Percentiles rank a stretch among this genome's conserved stretches.
Evolutionary conservation across 2,797 vertebrate species (phyloP).

Genomic region (Carduelis carduelis): DNA sequence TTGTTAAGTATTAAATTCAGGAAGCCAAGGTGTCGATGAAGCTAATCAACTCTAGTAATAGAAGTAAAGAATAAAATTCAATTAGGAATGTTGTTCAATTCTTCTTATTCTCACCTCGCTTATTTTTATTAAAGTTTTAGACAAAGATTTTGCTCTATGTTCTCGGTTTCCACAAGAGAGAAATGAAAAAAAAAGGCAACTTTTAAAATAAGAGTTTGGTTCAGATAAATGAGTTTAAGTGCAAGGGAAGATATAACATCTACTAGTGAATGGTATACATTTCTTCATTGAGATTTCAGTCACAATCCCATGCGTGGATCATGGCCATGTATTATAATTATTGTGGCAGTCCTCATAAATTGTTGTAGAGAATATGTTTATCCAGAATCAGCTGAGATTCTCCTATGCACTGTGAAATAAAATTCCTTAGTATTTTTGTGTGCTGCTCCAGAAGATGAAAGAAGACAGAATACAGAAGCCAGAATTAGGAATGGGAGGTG

Average conservation of each 20-base stretch:
- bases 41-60: not conserved
- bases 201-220: not conserved
- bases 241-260: not conserved
- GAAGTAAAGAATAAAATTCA: not conserved
- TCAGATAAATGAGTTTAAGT: not conserved
- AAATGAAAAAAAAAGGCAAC: not conserved
- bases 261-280: not conserved
- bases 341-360: not conserved
- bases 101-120: not conserved
- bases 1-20: not conserved
- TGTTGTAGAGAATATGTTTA: not conserved
- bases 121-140: not conserved
- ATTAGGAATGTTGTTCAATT: not conserved
- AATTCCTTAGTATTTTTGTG: not conserved
- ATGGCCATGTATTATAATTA: not conserved
- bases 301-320: not conserved
- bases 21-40: not conserved
- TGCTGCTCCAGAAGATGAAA: not conserved
- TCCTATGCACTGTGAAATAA: not conserved
- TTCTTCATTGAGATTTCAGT: not conserved
- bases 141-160: not conserved
- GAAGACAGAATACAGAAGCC: not conserved
- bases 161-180: not conserved
- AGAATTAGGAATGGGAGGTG: not conserved
- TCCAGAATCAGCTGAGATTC: not conserved